A percentile compares a stretch with the other conserved stretches of the same genome.
Conservation (phyloP, 2,888 invertebrate species). For the Suillia variegata region DNA sequence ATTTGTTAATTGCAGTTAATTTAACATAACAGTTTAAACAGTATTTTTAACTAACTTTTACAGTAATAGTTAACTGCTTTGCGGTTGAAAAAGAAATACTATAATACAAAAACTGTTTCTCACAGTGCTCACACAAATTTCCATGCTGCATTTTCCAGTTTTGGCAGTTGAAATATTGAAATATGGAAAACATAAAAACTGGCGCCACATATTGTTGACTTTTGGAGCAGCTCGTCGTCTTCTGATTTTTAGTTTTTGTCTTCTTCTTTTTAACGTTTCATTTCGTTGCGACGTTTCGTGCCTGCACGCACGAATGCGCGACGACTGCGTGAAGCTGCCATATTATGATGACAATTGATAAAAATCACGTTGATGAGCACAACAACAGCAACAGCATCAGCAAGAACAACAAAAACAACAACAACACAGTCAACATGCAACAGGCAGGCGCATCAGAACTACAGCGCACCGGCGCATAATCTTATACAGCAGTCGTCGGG, state of each 20-base stretch:
- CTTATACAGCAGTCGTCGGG: too few species aligned
- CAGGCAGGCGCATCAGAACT: constrained; percentile 12
- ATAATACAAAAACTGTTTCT: too few species aligned
- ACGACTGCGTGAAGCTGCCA: not conserved
- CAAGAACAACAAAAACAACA: constrained; percentile 7
- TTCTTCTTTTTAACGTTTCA: not conserved
- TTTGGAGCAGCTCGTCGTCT: not conserved
- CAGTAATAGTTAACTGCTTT: too few species aligned
- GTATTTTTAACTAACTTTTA: too few species aligned
- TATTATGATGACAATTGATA: constrained; percentile 3
- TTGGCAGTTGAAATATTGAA: not conserved
- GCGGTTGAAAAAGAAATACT: too few species aligned
- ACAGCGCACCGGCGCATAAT: constrained; percentile 18
- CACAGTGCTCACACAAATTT: too few species aligned
- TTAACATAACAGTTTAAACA: too few species aligned
- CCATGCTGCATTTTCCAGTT: too few species aligned
- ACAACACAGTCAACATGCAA: constrained; percentile 1
- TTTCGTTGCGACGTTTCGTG: not conserved
- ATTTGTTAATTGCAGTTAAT: too few species aligned
- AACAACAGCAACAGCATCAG: too few species aligned
- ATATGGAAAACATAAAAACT: not conserved
- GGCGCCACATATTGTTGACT: not conserved
- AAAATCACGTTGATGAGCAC: not conserved
- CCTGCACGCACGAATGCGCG: constrained; percentile 3
- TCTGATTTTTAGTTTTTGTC: not conserved